Base-by-base conservation (phyloP, 1,140 invertebrate species). In the Choristoneura fumiferana region DNA sequence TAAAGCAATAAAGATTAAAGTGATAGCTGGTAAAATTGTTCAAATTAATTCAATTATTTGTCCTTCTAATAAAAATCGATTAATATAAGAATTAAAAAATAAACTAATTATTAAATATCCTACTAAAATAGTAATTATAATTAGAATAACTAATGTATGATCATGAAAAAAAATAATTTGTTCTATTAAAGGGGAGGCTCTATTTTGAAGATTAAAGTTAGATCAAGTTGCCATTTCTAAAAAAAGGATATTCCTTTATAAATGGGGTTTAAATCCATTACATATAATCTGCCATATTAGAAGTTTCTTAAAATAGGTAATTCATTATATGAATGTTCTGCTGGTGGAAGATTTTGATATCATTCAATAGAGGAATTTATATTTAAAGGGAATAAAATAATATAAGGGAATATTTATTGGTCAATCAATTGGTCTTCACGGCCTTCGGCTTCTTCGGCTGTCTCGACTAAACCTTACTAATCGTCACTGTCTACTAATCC, bases 1-100 rank as follows among this genome's bases (percentile, higher is more conserved):
- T 4, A 93, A 59, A 22, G 90, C 92, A 89, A 94, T 91, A 84
- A 93, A 91, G 74, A 93, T 81, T 84, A 94, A 83, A 77, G 92
- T 90, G 70, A 94, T 73, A 60, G 89, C 86, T 10, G 92, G 92
- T 55, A 92, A 53, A 75, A 93, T 84, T 53, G 91, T 93, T 91
- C 91, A 93, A 86, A 93, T 90, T 78, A 92, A 77, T 91, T 94
- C 92, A 87, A 93, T 89, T 65, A 70, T 90, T 80, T 91, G 88
- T 0, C 80, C 82, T 59, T 91, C 90, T 72, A 91, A 65, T 57
- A 92, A 62, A 66, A 78, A 89, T 74, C 88, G 89, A 75, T 89
- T 88, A 69, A 75, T 83, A 70, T 76, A 88, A 71, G 79, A 89
- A 83, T 89, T 91, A 73, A 83, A 78, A 76, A 91, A 85, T 78